phyloP scores from a whole-genome alignment of 2,888 invertebrate genomes.

The Drosophila helvetica region DNA sequence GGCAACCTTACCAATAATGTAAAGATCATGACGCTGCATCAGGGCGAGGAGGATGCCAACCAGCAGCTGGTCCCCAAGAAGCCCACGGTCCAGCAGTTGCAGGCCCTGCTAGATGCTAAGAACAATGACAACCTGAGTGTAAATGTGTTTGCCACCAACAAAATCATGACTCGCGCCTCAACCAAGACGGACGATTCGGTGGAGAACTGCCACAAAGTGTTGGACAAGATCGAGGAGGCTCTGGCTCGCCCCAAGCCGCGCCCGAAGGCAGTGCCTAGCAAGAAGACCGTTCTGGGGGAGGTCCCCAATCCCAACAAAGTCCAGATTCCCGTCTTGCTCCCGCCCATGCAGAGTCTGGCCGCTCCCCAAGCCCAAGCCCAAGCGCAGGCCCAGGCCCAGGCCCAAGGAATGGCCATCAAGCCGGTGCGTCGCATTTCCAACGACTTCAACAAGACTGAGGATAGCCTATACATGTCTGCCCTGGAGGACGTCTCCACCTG shows the following conservation, averaged over 20 bases:
- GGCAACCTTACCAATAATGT: conserved; percentile 91
- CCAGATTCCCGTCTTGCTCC: conserved; percentile 24
- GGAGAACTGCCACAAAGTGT: conserved; percentile 61
- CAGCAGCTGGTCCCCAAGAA: conserved; percentile 72
- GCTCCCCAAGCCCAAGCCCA: conserved; percentile 68
- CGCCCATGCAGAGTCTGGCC: conserved; percentile 39
- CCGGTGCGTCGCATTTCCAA: conserved; percentile 86
- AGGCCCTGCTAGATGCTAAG: conserved; percentile 67
- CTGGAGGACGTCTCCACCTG: conserved; percentile 87
- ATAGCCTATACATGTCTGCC: conserved; percentile 91
- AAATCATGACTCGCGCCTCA: conserved; percentile 76
- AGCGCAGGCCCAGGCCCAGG: too few species aligned
- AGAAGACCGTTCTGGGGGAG: conserved; percentile 21
- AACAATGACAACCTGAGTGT: conserved; percentile 60
- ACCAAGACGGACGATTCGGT: conserved; percentile 62
- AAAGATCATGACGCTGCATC: conserved; percentile 72
- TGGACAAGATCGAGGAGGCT: conserved; percentile 58
- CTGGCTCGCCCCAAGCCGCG: conserved; percentile 53
- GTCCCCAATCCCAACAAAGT: conserved; percentile 1
- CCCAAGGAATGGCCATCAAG: conserved; percentile 76
- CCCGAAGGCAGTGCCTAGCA: conserved; percentile 19
- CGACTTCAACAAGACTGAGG: conserved; percentile 89
- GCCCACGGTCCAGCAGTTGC: conserved; percentile 70
- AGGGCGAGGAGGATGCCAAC: conserved; percentile 84
- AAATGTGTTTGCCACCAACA: conserved; percentile 47